A percentile compares a stretch with the other conserved stretches of the same genome.
phyloP scores from a whole-genome alignment of 2,797 vertebrate genomes.

The Eptatretus atami region DNA sequence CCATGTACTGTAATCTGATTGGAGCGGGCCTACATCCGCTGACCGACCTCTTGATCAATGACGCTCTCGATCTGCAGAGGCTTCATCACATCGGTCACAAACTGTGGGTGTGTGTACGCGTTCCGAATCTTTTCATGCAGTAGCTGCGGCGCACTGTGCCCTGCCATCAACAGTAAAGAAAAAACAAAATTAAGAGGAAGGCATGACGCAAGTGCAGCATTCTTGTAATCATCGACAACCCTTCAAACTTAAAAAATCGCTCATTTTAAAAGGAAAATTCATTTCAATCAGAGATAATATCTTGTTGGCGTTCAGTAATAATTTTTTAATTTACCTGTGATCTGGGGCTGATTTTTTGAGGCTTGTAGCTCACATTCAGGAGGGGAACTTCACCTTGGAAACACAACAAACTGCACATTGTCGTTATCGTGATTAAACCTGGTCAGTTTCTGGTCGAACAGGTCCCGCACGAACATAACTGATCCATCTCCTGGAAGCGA shows the following conservation, averaged over 20 bases:
- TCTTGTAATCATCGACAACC: not conserved
- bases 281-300: not conserved
- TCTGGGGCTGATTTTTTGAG: constrained; percentile 96
- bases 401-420: constrained; percentile 6
- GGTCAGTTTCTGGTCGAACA: too few relatives aligned
- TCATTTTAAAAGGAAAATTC: not conserved
- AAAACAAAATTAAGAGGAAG: not conserved
- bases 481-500: constrained; percentile 7
- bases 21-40: not conserved
- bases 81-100: constrained; percentile 95
- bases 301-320: not conserved
- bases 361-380: constrained; percentile 88
- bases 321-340: constrained; percentile 36
- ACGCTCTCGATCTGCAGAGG: constrained; percentile 67
- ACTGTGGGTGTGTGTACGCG: constrained; percentile 79
- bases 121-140: constrained; percentile 88
- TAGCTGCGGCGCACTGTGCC: constrained; percentile 63
- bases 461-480: constrained; percentile 6
- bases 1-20: too few relatives aligned
- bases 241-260: not conserved
- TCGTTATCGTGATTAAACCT: too few relatives aligned
- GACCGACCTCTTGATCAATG: constrained; percentile 57
- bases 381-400: constrained; percentile 44
- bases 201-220: too few relatives aligned
- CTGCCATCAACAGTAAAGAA: constrained; percentile 13